phyloP scores from a whole-genome alignment of 2,797 vertebrate genomes.

The Alauda arvensis region DNA sequence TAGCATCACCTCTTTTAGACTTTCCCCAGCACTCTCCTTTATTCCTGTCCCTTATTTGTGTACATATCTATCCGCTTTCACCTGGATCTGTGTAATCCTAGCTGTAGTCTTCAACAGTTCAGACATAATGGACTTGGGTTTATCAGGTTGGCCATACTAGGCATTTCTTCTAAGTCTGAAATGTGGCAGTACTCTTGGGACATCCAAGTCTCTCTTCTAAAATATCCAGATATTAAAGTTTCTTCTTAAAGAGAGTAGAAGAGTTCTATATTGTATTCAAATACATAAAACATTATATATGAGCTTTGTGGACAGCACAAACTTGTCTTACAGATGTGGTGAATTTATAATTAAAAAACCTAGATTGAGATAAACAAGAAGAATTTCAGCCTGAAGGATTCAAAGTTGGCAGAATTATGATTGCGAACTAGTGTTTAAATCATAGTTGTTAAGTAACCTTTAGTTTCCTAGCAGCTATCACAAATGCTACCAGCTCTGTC shows the following conservation, averaged over 20 bases:
- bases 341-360: neutral
- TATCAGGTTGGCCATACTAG: neutral
- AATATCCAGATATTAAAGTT: neutral
- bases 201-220: neutral
- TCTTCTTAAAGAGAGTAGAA: neutral
- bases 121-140: neutral
- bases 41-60: neutral
- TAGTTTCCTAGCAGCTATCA: slow-evolving; percentile 1
- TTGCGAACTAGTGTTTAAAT: neutral
- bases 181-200: neutral
- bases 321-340: neutral
- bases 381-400: neutral
- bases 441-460: neutral
- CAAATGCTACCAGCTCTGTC: neutral
- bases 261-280: neutral
- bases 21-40: neutral
- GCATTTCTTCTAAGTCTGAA: neutral
- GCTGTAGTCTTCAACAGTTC: neutral
- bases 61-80: neutral
- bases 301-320: neutral
- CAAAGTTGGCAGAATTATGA: neutral
- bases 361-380: neutral
- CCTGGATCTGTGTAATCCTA: neutral
- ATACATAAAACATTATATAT: neutral
- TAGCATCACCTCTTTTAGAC: neutral